Conservation (phyloP, 2,797 vertebrate genomes). For the Sebastes elongatus region DNA sequence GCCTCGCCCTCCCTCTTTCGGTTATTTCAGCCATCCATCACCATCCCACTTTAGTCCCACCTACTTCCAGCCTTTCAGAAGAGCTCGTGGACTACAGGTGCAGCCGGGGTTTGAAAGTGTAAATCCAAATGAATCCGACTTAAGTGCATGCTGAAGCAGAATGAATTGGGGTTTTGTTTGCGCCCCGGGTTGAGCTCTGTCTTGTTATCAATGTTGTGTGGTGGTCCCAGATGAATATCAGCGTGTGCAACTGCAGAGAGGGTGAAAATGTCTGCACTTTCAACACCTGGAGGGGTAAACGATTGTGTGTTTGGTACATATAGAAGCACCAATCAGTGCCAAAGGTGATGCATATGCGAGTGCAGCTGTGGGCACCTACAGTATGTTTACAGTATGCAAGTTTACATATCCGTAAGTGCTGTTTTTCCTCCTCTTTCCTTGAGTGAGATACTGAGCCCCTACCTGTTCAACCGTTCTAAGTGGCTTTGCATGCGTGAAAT, state of each 20-base stretch:
- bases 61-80: not conserved
- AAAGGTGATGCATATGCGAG: not conserved
- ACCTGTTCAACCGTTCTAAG: constrained; percentile 23
- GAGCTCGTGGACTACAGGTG: not conserved
- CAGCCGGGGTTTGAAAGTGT: not conserved
- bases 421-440: constrained; percentile 15
- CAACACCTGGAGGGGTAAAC: not conserved
- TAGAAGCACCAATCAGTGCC: not conserved
- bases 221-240: not conserved
- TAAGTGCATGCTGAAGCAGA: not conserved
- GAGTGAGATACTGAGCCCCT: constrained; percentile 7
- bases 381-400: not conserved
- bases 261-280: not conserved
- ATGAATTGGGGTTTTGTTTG: constrained; percentile 9
- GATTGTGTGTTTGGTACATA: not conserved
- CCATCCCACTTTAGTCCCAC: not conserved
- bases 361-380: not conserved
- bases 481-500: constrained; percentile 55
- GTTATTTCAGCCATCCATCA: constrained; percentile 41
- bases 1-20: not conserved
- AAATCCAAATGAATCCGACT: constrained; percentile 17
- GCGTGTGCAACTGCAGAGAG: not conserved
- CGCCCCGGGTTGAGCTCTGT: not conserved
- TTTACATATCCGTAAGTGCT: not conserved
- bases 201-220: not conserved